phyloP scores from a whole-genome alignment of 2,797 vertebrate genomes.

The Pseudomugil gertrudae region DNA sequence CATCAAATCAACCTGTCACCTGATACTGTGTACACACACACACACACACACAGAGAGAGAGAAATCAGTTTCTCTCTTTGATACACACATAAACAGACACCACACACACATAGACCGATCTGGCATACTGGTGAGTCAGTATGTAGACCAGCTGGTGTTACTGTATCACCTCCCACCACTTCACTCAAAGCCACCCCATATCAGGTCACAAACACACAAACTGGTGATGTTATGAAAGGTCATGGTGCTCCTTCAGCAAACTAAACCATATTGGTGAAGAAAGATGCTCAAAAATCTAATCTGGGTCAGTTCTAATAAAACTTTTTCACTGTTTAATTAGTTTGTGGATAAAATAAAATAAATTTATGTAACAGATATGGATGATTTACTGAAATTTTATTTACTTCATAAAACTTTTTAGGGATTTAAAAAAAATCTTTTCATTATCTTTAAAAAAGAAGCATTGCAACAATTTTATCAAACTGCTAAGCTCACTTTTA shows the following conservation, averaged over 20 bases:
- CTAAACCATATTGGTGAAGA: neutral
- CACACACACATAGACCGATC: constrained; percentile 15
- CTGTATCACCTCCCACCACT: constrained; percentile 63
- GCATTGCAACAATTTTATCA: too few relatives aligned
- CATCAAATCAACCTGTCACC: constrained; percentile 19
- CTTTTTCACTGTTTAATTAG: neutral
- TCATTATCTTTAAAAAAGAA: too few relatives aligned
- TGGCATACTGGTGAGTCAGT: constrained; percentile 53
- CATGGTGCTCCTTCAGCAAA: constrained; percentile 3
- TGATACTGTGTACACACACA: constrained; percentile 9
- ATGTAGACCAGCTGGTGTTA: constrained; percentile 67
- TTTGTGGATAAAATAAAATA: neutral
- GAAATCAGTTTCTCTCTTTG: constrained; percentile 1
- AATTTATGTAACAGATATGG: neutral
- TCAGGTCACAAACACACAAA: constrained; percentile 29
- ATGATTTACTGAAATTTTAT: neutral
- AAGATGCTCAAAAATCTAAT: neutral
- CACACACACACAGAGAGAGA: neutral
- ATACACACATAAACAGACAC: neutral
- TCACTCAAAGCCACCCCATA: constrained; percentile 43
- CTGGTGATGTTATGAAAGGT: constrained; percentile 23
- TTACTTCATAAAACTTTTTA: neutral
- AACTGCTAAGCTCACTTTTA: too few relatives aligned
- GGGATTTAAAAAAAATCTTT: too few relatives aligned
- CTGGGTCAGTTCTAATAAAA: neutral